Evolutionary conservation across 1,140 invertebrate genomes (phyloP).

Genomic region (Meloidogyne hapla): DNA sequence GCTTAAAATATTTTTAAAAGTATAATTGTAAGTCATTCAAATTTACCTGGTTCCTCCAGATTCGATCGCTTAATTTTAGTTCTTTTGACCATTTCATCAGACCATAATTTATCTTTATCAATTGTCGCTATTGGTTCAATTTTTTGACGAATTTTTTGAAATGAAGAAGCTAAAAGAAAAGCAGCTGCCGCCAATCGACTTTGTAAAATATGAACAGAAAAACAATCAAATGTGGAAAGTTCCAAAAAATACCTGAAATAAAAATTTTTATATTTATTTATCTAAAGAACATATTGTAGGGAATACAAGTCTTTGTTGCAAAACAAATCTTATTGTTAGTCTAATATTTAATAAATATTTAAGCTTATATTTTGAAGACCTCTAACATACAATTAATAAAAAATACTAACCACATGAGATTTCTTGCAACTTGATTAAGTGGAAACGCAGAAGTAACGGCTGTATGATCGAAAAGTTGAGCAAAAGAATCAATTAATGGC

Average conservation of each 20-base stretch:
- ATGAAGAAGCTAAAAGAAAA: conserved; percentile 28
- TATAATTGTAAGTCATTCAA: not conserved
- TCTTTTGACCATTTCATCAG: conserved; percentile 8
- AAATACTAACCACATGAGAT: conserved; percentile 31
- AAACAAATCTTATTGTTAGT: too few species aligned
- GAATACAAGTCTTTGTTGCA: too few species aligned
- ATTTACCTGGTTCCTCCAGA: conserved; percentile 7
- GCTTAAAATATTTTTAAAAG: not conserved
- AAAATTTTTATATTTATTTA: not conserved
- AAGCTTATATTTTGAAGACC: not conserved
- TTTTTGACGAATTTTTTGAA: not conserved
- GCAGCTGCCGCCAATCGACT: conserved; percentile 41
- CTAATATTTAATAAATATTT: too few species aligned
- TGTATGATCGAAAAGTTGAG: conserved; percentile 27
- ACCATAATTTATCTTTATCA: not conserved
- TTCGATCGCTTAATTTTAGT: conserved; percentile 1
- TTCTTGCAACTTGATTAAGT: not conserved
- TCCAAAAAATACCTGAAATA: conserved; percentile 36
- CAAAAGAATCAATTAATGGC: conserved; percentile 36
- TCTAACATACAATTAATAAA: conserved; percentile 9
- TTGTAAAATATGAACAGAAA: conserved; percentile 16
- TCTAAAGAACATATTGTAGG: not conserved
- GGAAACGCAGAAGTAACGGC: not conserved
- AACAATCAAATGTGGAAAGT: conserved; percentile 34
- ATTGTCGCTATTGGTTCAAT: not conserved